Evolutionary conservation across 1,140 invertebrate species (phyloP).

Genomic region (Drosophila mauritiana): DNA sequence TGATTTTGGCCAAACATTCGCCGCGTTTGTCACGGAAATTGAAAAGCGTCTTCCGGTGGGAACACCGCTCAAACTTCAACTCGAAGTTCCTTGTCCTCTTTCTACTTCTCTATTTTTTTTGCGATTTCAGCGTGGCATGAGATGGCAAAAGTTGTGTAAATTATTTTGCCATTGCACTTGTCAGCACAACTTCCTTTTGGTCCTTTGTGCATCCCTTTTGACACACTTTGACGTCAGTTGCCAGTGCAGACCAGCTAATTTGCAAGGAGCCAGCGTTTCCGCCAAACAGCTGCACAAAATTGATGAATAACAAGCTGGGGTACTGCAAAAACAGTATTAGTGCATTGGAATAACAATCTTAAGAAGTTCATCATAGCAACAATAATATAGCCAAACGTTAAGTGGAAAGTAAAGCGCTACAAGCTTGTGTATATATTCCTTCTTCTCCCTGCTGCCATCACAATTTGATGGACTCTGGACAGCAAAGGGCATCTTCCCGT

Average conservation of each 20-base stretch:
- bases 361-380: no score
- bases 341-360: neutral
- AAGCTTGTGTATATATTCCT: no score
- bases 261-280: slow-evolving; percentile 32
- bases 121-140: slow-evolving; percentile 42
- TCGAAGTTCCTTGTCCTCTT: slow-evolving; percentile 32
- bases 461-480: neutral
- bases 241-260: slow-evolving; percentile 70
- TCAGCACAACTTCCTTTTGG: slow-evolving; percentile 6
- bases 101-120: no score
- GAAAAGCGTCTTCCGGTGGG: slow-evolving; percentile 55
- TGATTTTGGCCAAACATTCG: slow-evolving; percentile 67
- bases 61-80: slow-evolving; percentile 3
- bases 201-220: slow-evolving; percentile 53
- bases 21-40: slow-evolving; percentile 76
- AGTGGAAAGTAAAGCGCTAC: no score
- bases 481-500: slow-evolving; percentile 24
- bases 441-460: no score
- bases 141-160: slow-evolving; percentile 76
- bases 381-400: no score
- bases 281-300: slow-evolving; percentile 15
- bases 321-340: neutral
- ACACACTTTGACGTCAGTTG: slow-evolving; percentile 78
- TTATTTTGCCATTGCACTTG: slow-evolving; percentile 71
- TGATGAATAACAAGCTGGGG: slow-evolving; percentile 62